Conservation (phyloP, 2,113 vertebrate species). For the Anguilla japonica region DNA sequence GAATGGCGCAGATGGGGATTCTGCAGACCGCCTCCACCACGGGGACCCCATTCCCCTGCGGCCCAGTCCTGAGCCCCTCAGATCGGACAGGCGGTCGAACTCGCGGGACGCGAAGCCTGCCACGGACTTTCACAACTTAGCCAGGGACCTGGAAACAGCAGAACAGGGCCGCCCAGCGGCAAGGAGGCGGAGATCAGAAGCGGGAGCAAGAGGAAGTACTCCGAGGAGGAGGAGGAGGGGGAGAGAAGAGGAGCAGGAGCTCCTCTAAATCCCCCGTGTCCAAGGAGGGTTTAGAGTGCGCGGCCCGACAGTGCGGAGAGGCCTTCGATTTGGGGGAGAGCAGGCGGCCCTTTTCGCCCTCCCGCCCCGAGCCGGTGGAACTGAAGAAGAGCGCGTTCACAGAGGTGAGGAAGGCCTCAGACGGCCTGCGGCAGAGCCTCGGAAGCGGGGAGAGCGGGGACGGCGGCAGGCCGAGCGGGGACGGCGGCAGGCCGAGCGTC, state of each 20-base stretch:
- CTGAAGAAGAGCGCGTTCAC: constrained; percentile 78
- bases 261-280: constrained; percentile 36
- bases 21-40: constrained; percentile 51
- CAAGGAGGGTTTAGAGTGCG: constrained; percentile 68
- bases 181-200: constrained; percentile 31
- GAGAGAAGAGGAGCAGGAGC: constrained; percentile 20
- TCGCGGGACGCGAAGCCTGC: constrained; percentile 62
- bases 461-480: neutral
- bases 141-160: constrained; percentile 73
- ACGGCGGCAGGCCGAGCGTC: constrained; percentile 7
- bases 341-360: constrained; percentile 65
- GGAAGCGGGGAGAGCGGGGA: constrained; percentile 28
- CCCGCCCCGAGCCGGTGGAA: constrained; percentile 72
- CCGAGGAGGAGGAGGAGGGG: constrained; percentile 43
- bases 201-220: constrained; percentile 56
- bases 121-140: constrained; percentile 81
- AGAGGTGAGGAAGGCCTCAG: constrained; percentile 72
- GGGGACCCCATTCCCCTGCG: constrained; percentile 7
- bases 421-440: constrained; percentile 30
- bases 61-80: constrained; percentile 47
- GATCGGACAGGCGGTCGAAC: constrained; percentile 26
- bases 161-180: constrained; percentile 10
- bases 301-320: constrained; percentile 68
- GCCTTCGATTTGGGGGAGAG: constrained; percentile 70
- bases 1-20: constrained; percentile 48